Conservation (phyloP, 2,888 invertebrate species). For the Dolomedes plantarius region DNA sequence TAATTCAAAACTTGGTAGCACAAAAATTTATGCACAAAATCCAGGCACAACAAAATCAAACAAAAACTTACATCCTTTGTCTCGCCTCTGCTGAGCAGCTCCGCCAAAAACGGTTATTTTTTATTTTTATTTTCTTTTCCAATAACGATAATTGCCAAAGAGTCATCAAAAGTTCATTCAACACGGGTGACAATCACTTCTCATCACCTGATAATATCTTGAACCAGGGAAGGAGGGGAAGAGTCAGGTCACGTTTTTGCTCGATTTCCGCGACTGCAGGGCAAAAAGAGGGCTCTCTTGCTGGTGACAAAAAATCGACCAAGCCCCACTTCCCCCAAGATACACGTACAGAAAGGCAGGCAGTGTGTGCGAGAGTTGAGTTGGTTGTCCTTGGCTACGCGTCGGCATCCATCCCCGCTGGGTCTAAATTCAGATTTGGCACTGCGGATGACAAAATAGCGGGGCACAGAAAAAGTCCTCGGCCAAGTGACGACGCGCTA, state of each 20-base stretch:
- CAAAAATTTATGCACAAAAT: no score
- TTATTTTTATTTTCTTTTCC: no score
- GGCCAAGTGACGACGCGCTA: slow-evolving; percentile 38
- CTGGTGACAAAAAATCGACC: slow-evolving; percentile 9
- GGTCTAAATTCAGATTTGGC: slow-evolving; percentile 72
- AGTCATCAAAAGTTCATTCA: not conserved
- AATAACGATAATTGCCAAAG: not conserved
- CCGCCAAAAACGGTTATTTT: no score
- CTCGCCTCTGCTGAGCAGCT: no score
- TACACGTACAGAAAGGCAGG: slow-evolving; percentile 18
- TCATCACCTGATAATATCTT: slow-evolving; percentile 25
- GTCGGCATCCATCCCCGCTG: slow-evolving; percentile 44
- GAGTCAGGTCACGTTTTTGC: not conserved
- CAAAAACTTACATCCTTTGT: no score
- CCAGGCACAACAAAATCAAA: no score
- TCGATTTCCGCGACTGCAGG: not conserved
- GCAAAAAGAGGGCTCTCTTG: slow-evolving; percentile 3
- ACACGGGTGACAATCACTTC: not conserved
- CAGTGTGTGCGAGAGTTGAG: slow-evolving; percentile 39
- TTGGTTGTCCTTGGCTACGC: slow-evolving; percentile 61
- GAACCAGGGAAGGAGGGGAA: slow-evolving; percentile 15
- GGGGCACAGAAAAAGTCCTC: slow-evolving; percentile 45
- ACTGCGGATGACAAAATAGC: slow-evolving; percentile 59
- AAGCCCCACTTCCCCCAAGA: slow-evolving; percentile 6
- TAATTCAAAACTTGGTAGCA: no score